Base-by-base conservation (phyloP, 2,113 vertebrate species). In the Heterochromis multidens region DNA sequence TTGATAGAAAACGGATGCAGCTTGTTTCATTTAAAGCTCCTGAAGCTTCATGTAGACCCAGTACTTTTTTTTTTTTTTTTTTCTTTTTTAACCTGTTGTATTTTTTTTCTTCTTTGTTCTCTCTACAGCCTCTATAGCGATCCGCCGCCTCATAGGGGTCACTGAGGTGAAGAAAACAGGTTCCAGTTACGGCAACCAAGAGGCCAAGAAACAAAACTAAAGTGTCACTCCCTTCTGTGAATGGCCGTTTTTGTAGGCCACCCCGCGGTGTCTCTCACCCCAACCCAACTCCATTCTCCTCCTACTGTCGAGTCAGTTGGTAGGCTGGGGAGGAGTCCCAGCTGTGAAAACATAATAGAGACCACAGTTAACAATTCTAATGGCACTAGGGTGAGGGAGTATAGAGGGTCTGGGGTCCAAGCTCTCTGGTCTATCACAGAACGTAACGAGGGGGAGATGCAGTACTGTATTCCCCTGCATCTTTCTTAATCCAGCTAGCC, bases 161-260 rank as follows among this genome's bases (percentile, higher is more conserved):
- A 99, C 99, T 0, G 98, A 99, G 95, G 99, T 99, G 88, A 98
- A 98, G 80, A 99, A 98, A 88, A 96, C 96, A 58, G 99, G 99
- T 91, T 99, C 99, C 93, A 99, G 97, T 95, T 99, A 99, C 1
- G 99, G 99, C 90, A 95, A 99, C 96, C 96, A 93, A 82, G 97
- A 97, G 90, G 95, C 97, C 95, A 99, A 99, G 97, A 99, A 99
- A 95, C 96, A 97, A 94, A 97, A 99, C 58, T 99, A 96, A 93
- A 92, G 79, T 79, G 33, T 79, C 78, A 37, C 29, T 79, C 77
- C 61, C 83, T 61, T 83, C 82, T 3, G 7, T 74, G 77, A 82
- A 31, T n/a, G 82, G 81, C 77, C 27, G 25, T 56, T 10, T 87
- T 43, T 74, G 7, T 81, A 12, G 52, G 84, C 63, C 57, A 4